Percentiles rank a stretch among this genome's conserved stretches.
phyloP scores from a whole-genome alignment of 2,113 vertebrate genomes.

The Rutilus rutilus region DNA sequence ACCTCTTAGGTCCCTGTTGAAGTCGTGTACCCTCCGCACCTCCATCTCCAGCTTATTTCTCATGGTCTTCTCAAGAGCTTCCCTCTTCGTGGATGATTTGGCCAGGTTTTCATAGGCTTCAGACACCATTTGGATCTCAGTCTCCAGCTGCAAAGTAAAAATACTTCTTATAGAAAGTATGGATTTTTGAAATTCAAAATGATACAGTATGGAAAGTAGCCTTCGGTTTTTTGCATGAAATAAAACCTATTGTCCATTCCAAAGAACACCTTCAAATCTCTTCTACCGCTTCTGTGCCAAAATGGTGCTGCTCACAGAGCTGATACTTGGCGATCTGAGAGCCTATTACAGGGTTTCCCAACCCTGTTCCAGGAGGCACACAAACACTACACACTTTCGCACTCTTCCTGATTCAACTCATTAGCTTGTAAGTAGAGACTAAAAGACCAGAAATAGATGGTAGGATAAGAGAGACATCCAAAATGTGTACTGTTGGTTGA shows the following conservation, averaged over 20 bases:
- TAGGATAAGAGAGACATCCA: neutral
- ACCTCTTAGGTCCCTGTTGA: conserved; percentile 98
- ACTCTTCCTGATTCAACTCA: conserved; percentile 8
- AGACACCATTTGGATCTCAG: conserved; percentile 95
- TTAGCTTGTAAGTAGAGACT: neutral
- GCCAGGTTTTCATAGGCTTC: conserved; percentile 97
- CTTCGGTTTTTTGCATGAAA: neutral
- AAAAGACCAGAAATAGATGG: neutral
- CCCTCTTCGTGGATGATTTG: conserved; percentile 95
- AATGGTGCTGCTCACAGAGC: neutral
- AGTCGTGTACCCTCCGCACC: conserved; percentile 95
- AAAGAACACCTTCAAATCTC: neutral
- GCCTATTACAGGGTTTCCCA: neutral
- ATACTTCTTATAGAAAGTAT: neutral
- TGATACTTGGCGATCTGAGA: neutral
- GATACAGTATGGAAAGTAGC: neutral
- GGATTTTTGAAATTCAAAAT: neutral
- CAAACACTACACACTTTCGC: neutral
- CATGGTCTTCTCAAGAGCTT: conserved; percentile 96
- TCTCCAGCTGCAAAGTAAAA: conserved; percentile 83
- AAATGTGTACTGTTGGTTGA: neutral
- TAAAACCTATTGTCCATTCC: neutral
- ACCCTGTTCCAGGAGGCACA: neutral
- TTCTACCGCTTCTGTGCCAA: neutral
- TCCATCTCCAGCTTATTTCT: conserved; percentile 97